Evolutionary conservation across 2,797 vertebrate species (phyloP).

Genomic region (Sebastes vulpes): DNA sequence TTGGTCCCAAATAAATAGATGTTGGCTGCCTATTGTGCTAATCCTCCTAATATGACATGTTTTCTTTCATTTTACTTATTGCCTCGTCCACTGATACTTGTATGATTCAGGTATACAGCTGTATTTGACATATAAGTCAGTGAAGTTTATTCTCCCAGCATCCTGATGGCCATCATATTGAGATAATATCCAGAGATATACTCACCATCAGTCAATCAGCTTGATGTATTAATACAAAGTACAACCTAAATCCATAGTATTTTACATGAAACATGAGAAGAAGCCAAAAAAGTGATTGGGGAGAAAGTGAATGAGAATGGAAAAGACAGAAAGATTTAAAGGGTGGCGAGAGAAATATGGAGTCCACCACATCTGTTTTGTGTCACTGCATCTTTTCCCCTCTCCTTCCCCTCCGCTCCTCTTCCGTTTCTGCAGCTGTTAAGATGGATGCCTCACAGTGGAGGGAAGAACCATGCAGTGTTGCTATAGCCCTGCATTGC

Average conservation of each 20-base stretch:
- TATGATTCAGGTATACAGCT: background rate
- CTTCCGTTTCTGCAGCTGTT: conserved; percentile 61
- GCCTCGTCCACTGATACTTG: background rate
- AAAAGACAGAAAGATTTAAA: conserved; percentile 58
- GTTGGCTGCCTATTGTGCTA: background rate
- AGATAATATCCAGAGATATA: background rate
- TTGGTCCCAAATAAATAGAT: conserved; percentile 13
- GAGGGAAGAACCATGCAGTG: conserved; percentile 67
- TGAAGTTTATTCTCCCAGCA: conserved; percentile 1
- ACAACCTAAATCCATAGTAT: conserved; percentile 22
- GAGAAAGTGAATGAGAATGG: conserved; percentile 30
- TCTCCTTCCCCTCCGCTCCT: conserved; percentile 20
- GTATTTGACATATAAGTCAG: background rate
- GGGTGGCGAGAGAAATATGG: conserved; percentile 59
- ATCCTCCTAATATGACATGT: background rate
- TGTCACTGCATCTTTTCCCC: conserved; percentile 42
- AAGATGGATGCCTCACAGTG: conserved; percentile 81
- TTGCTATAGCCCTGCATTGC: conserved; percentile 72
- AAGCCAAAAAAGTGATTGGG: conserved; percentile 34
- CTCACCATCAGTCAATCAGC: conserved; percentile 22
- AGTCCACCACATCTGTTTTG: conserved; percentile 59
- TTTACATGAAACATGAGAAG: conserved; percentile 44
- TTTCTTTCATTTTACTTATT: conserved; percentile 15
- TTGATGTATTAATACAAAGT: conserved; percentile 18
- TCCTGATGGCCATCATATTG: conserved; percentile 10